These are phyloP conservation scores for Karalla daura DNA, from an alignment of 2,797 vertebrate genomes.

Conservation along the genomic window DNA sequence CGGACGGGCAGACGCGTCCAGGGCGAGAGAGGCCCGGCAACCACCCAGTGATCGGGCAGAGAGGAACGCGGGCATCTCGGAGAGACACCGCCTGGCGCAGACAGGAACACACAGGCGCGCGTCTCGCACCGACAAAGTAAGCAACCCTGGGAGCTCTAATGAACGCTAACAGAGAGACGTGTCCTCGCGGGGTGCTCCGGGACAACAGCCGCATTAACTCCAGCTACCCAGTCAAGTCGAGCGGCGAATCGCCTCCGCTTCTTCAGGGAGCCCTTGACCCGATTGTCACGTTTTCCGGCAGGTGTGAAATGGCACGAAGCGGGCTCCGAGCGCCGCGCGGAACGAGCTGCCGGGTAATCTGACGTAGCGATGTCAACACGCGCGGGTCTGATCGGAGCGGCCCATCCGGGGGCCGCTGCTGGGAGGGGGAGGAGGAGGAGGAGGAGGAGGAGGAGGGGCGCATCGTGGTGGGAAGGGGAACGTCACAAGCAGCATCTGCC, in stretches of 20 bases:
- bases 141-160: constrained; percentile 52
- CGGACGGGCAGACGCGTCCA: no score
- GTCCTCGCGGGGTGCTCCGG: constrained; percentile 17
- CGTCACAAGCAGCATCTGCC: no score
- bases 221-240: constrained; percentile 45
- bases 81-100: no score
- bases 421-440: no score
- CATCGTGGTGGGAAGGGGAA: no score
- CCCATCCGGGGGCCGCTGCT: no score
- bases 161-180: constrained; percentile 46
- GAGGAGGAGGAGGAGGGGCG: no score
- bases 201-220: constrained; percentile 32
- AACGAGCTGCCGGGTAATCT: constrained; percentile 35
- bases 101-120: not conserved
- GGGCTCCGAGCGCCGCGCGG: constrained; percentile 9
- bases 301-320: constrained; percentile 53
- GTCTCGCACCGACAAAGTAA: constrained; percentile 16
- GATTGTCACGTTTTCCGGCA: constrained; percentile 56
- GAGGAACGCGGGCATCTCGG: not conserved
- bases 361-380: constrained; percentile 34
- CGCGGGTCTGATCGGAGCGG: constrained; percentile 31
- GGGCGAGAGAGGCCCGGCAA: no score
- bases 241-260: constrained; percentile 41
- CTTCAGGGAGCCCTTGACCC: constrained; percentile 62
- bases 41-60: constrained; percentile 3